Evolutionary conservation across 2,113 vertebrate genomes (phyloP).

Genomic region (Mustelus asterias): DNA sequence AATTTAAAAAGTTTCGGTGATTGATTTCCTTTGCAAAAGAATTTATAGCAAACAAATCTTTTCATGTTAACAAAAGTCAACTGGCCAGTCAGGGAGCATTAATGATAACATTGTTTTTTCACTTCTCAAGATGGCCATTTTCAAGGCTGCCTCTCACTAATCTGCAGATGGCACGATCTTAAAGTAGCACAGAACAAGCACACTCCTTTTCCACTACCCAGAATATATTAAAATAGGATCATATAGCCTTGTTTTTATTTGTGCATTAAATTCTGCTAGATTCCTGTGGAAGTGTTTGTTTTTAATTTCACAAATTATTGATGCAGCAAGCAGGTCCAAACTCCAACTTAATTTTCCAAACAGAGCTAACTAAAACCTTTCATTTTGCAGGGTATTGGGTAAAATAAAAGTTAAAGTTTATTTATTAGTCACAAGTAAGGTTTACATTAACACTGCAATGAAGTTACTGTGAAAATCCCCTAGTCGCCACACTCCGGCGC

Average conservation of each 20-base stretch:
- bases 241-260: not conserved
- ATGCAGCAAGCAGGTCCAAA: not conserved
- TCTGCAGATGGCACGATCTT: not conserved
- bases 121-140: not conserved
- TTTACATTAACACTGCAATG: no score
- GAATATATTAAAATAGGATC: not conserved
- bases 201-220: not conserved
- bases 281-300: not conserved
- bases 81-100: not conserved
- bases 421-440: no score
- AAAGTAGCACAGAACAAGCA: not conserved
- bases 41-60: not conserved
- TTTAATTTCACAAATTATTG: not conserved
- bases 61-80: not conserved
- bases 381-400: not conserved
- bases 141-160: not conserved
- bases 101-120: not conserved
- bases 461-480: no score
- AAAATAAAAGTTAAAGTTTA: not conserved
- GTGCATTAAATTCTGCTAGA: not conserved
- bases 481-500: no score
- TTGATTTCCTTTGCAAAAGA: not conserved
- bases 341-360: not conserved
- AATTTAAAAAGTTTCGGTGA: not conserved
- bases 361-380: not conserved